These are phyloP conservation scores for Pteronotus mesoamericanus DNA, from an alignment of 2,797 vertebrate species.

Conservation along the genomic window DNA sequence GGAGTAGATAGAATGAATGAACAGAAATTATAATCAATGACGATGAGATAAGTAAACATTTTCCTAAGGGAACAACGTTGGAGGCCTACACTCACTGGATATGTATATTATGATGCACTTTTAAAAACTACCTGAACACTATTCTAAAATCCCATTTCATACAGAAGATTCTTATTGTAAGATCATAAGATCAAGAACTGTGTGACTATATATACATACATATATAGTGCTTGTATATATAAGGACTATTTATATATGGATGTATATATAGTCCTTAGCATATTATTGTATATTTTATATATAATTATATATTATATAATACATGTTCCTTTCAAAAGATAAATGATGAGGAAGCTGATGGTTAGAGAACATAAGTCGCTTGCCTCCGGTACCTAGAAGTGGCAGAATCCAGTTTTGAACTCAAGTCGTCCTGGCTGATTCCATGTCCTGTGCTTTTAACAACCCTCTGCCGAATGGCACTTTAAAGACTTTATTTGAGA, in stretches of 20 bases:
- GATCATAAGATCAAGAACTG: neutral
- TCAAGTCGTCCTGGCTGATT: neutral
- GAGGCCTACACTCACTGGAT: neutral
- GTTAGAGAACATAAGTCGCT: neutral
- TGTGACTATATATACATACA: neutral
- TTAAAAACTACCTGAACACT: neutral
- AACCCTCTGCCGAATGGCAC: neutral
- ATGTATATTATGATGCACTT: neutral
- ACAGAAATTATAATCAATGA: neutral
- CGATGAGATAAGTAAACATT: neutral
- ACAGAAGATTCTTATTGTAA: neutral
- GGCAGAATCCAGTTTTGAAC: neutral
- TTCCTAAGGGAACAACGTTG: neutral
- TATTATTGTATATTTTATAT: neutral
- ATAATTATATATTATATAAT: neutral
- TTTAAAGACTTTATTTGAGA: neutral
- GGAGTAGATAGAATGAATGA: neutral
- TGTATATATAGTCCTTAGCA: neutral
- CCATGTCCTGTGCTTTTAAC: neutral
- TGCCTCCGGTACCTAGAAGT: neutral
- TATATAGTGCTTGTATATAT: neutral
- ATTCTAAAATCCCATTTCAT: conserved; percentile 17
- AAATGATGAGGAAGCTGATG: neutral
- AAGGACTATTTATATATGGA: too few relatives aligned
- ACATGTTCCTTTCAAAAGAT: neutral